Conservation (phyloP, 2,113 vertebrate genomes). For the Phrynocephalus versicolor region DNA sequence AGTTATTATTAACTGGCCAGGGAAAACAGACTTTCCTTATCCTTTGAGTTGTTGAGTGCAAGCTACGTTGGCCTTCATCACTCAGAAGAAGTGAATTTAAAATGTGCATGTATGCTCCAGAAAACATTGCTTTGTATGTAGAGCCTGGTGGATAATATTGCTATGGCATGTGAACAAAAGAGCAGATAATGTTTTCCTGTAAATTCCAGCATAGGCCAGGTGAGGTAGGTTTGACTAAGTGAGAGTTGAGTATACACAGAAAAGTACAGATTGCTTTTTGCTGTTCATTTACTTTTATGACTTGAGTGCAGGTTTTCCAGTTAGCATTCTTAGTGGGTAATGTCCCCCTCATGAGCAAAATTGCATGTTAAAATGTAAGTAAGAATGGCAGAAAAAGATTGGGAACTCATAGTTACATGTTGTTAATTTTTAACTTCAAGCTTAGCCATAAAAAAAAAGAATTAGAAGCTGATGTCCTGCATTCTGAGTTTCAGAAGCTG, state of each 20-base stretch:
- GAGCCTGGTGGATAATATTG: constrained; percentile 8
- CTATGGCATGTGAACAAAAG: neutral
- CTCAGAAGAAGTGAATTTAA: constrained; percentile 8
- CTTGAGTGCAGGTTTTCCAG: constrained; percentile 43
- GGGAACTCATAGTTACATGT: constrained; percentile 51
- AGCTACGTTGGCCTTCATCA: neutral
- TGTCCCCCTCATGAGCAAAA: constrained; percentile 56
- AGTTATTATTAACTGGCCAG: too few species aligned
- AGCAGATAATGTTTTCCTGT: constrained; percentile 37
- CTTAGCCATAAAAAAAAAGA: constrained; percentile 45
- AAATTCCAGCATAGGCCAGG: constrained; percentile 37
- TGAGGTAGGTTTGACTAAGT: constrained; percentile 38
- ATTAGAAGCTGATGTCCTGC: constrained; percentile 10
- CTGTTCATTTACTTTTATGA: constrained; percentile 63
- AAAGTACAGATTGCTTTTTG: constrained; percentile 29
- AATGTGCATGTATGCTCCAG: constrained; percentile 21
- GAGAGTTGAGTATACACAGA: constrained; percentile 29
- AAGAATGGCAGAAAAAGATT: constrained; percentile 53
- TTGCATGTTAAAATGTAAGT: constrained; percentile 33
- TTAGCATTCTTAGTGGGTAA: constrained; percentile 48
- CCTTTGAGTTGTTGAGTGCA: neutral
- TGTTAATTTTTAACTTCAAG: constrained; percentile 69
- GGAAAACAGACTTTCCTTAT: neutral
- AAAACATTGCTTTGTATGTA: neutral
- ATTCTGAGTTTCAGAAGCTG: constrained; percentile 26